Base-by-base conservation (phyloP, 2,797 vertebrate species). In the Crossoptilon crossoptilon region DNA sequence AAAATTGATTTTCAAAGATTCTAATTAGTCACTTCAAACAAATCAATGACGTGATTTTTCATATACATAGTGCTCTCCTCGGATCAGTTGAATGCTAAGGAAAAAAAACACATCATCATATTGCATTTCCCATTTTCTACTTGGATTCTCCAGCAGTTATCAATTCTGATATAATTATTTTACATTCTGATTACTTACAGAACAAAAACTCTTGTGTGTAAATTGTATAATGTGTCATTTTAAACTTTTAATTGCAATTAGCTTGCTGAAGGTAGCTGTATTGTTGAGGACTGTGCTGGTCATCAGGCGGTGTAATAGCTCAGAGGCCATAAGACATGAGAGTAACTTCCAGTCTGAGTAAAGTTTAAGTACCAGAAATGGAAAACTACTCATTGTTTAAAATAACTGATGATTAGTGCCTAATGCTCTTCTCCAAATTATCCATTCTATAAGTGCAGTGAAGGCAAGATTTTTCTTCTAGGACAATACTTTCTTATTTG, bases 211-310 rank as follows among this genome's bases (percentile, higher is more conserved):
- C 6, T 70, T 74, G 55, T n/a, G 10, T 90, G 80, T 66, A 56
- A 62, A 77, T 31, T 83, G 6, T 85, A 84, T 90, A 72, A 56
- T 55, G 7, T 46, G 18, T 49, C 15, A 5, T 17, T 73, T 64
- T 26, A 87, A 80, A 15, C 35, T 86, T 93, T 69, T 84, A 44
- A 56, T 93, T 93, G 39, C 63, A 63, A 5, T 41, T 43, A n/a
- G 3, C 53, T 94, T 23, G 63, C 62, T 86, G 58, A 62, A 72
- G 55, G 62, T 44, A 74, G 35, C 10, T 2, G 2, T 37, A 11
- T 31, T 77, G 6, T 23, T 76, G 39, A 69, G n/a, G 66, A 35
- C 43, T 63, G 19, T 58, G 89, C 9, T 51, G 69, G 46, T 75
- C 43, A 37, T 62, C 10, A 44, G 5, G 53, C 35, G 29, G 17